A percentile compares a stretch with the other conserved stretches of the same genome.
Evolutionary conservation across 1,140 invertebrate species (phyloP).

Genomic region (Drosophila pseudoananassae): DNA sequence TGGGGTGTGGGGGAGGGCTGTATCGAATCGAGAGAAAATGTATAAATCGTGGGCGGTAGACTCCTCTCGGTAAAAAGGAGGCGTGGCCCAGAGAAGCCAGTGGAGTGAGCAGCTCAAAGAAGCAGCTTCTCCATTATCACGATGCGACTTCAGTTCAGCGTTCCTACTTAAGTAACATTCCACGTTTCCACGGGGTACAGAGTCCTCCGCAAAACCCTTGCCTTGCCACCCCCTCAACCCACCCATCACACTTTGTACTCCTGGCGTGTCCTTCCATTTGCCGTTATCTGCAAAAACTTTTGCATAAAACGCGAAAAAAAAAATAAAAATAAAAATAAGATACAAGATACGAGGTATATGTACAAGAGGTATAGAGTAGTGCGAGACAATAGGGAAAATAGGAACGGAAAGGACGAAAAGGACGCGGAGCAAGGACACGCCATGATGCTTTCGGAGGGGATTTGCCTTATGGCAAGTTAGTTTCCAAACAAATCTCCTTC

Average conservation of each 20-base stretch:
- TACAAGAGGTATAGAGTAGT: constrained; percentile 39
- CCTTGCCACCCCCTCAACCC: background rate
- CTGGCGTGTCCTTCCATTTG: constrained; percentile 13
- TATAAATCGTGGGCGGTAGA: background rate
- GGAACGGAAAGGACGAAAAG: constrained; percentile 17
- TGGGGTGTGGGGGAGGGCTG: background rate
- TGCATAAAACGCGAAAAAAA: constrained; percentile 24
- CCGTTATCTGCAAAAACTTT: constrained; percentile 33
- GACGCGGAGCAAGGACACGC: constrained; percentile 30
- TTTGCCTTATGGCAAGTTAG: constrained; percentile 39
- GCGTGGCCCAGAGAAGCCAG: background rate
- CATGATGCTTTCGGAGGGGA: constrained; percentile 28
- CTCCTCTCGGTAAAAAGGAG: background rate
- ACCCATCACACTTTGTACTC: background rate
- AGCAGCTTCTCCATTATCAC: constrained; percentile 65
- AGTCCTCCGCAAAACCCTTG: constrained; percentile 9
- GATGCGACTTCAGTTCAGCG: constrained; percentile 55
- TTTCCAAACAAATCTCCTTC: constrained; percentile 30
- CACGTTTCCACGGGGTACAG: constrained; percentile 63
- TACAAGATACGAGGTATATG: constrained; percentile 33
- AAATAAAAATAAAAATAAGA: constrained; percentile 28
- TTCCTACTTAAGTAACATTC: constrained; percentile 78
- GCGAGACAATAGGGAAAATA: constrained; percentile 29
- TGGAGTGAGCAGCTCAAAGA: background rate
- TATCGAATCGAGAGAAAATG: constrained; percentile 10